Conservation (phyloP, 2,797 vertebrate species). For the Sebastes minor region DNA sequence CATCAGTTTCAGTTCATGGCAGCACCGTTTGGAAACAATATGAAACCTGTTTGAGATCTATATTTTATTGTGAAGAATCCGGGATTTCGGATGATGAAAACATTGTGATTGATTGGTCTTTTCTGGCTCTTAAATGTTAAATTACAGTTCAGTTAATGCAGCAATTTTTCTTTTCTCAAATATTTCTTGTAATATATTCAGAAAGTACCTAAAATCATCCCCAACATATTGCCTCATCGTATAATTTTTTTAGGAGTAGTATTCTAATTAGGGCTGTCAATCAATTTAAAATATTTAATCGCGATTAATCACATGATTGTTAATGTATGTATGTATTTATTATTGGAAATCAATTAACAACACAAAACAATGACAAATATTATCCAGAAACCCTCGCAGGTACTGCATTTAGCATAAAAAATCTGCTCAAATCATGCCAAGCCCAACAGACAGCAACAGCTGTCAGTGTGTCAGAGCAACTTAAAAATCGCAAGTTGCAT, state of each 20-base stretch:
- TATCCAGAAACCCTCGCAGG: too few species aligned
- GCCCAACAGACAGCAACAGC: too few species aligned
- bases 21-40: background rate
- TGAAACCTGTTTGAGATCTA: background rate
- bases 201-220: background rate
- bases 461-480: too few species aligned
- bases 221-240: background rate
- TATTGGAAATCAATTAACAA: too few species aligned
- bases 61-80: background rate
- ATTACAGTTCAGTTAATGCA: background rate
- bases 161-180: background rate
- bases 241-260: background rate
- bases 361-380: accelerated
- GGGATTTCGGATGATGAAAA: background rate
- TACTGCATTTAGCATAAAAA: too few species aligned
- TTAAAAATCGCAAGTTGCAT: too few species aligned
- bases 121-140: background rate
- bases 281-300: too few species aligned
- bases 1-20: background rate
- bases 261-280: background rate
- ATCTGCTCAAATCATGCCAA: too few species aligned
- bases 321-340: too few species aligned
- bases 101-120: background rate
- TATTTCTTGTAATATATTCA: background rate
- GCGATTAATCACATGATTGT: too few species aligned